phyloP scores from a whole-genome alignment of 2,888 invertebrate genomes.

The Pherbina coryleti region DNA sequence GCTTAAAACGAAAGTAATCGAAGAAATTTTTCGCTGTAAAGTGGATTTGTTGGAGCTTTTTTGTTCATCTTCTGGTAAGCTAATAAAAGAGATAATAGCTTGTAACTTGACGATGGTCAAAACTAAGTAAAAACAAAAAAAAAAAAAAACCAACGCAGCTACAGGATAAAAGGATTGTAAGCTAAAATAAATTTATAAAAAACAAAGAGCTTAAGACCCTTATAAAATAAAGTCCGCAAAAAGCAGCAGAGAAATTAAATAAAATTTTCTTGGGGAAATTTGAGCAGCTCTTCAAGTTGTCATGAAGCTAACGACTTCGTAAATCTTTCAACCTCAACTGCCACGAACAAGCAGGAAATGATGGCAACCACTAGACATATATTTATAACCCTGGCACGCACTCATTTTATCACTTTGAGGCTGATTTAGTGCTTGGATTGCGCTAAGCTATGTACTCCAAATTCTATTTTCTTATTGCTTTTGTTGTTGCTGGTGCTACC shows the following conservation, averaged over 20 bases:
- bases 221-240: too few relatives aligned
- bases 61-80: neutral
- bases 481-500: neutral
- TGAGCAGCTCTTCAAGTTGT: neutral
- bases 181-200: neutral
- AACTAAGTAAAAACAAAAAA: too few relatives aligned
- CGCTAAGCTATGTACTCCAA: neutral
- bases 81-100: neutral
- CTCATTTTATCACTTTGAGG: neutral
- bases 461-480: neutral
- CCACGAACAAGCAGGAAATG: neutral
- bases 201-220: neutral
- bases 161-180: neutral
- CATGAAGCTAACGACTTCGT: neutral
- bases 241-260: neutral
- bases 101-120: neutral
- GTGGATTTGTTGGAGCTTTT: too few relatives aligned
- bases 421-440: conserved; percentile 4
- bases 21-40: too few relatives aligned
- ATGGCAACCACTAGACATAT: neutral
- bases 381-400: conserved; percentile 1
- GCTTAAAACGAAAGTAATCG: too few relatives aligned
- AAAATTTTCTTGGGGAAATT: neutral
- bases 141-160: neutral
- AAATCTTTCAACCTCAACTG: too few relatives aligned